phyloP scores from a whole-genome alignment of 2,888 invertebrate genomes.

The Sarcophaga variegata region DNA sequence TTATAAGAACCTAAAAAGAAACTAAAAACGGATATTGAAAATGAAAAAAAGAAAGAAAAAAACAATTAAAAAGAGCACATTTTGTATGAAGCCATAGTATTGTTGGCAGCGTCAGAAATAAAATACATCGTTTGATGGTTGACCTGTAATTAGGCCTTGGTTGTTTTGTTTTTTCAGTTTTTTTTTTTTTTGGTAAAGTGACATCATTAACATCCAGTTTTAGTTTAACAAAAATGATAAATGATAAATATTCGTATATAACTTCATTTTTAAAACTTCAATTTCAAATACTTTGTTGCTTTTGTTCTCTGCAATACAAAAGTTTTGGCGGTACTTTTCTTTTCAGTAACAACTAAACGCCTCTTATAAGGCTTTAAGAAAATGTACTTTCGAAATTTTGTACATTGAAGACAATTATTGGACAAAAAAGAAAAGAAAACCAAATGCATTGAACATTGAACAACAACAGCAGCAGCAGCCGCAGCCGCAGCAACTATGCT shows the following conservation, averaged over 20 bases:
- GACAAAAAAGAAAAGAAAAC: background rate
- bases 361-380: background rate
- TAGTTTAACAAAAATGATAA: conserved; percentile 22
- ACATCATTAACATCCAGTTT: conserved; percentile 59
- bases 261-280: background rate
- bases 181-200: conserved; percentile 42
- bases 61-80: conserved; percentile 30
- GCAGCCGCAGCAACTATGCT: conserved; percentile 17
- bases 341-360: background rate
- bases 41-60: conserved; percentile 1
- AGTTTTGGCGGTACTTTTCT: conserved; percentile 9
- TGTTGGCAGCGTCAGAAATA: background rate
- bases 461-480: background rate
- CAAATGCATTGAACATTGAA: background rate
- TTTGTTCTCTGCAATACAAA: background rate
- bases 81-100: conserved; percentile 33
- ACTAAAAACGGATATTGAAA: conserved; percentile 1
- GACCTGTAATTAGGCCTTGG: conserved; percentile 53
- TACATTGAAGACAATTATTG: conserved; percentile 27
- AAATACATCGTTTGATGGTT: conserved; percentile 2
- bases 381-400: conserved; percentile 14
- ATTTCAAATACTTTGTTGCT: conserved; percentile 12
- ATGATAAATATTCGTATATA: conserved; percentile 52
- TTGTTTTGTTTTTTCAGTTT: background rate
- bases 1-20: conserved; percentile 29